Evolutionary conservation across 2,888 invertebrate genomes (phyloP).

Genomic region (Ormyrus pomaceus): DNA sequence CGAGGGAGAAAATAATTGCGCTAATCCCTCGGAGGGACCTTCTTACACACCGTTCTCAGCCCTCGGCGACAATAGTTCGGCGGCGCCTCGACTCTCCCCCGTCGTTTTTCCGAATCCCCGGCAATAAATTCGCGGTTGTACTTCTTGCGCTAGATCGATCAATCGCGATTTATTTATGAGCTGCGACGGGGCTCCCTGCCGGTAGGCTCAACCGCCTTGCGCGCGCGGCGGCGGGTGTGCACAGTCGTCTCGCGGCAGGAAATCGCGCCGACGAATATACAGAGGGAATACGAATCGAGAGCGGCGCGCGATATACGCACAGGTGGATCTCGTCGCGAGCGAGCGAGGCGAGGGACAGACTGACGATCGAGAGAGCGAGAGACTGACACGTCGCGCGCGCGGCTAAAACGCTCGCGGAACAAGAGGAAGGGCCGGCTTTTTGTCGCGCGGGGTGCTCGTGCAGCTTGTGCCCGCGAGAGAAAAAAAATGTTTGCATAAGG

Average conservation of each 20-base stretch:
- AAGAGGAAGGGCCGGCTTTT: constrained; percentile 25
- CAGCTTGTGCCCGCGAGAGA: neutral
- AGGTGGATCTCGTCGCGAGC: too few species aligned
- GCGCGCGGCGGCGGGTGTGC: neutral
- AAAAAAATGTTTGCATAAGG: too few species aligned
- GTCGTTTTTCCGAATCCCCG: constrained; percentile 20
- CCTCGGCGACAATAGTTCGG: neutral
- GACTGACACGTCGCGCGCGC: neutral
- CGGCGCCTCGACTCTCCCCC: neutral
- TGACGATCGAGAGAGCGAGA: neutral
- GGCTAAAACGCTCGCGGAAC: neutral
- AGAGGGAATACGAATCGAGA: constrained; percentile 27
- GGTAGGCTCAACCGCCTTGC: neutral
- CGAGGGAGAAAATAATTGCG: too few species aligned
- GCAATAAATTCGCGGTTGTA: constrained; percentile 33
- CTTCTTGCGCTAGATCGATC: constrained; percentile 48
- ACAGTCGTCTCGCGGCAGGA: constrained; percentile 22
- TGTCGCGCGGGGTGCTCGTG: neutral
- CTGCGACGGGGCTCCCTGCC: neutral
- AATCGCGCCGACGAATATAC: constrained; percentile 35
- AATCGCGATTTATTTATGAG: constrained; percentile 50
- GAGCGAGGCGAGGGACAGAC: constrained; percentile 8
- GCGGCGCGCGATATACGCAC: neutral
- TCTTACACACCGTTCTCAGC: neutral
- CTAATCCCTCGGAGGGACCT: too few species aligned